A percentile compares a stretch with the other conserved stretches of the same genome.
These are phyloP conservation scores for rabbit (Oryctolagus cuniculus) DNA, from an alignment of 2,113 vertebrate species.

Conservation along the genomic window DNA sequence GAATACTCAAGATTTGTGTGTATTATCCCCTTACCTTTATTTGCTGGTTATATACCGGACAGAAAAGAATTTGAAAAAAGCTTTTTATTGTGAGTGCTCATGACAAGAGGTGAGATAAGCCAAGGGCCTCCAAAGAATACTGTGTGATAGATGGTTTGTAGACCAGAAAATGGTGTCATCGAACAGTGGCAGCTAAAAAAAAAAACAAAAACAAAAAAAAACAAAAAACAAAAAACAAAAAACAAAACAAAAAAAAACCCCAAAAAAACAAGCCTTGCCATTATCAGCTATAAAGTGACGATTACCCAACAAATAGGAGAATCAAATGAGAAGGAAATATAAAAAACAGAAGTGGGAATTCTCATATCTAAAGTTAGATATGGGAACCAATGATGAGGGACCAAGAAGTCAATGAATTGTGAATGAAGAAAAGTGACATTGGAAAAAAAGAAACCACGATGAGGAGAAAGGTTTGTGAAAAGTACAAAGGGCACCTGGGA, in stretches of 20 bases:
- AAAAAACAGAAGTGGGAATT: not conserved
- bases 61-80: constrained; percentile 50
- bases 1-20: constrained; percentile 36
- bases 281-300: not conserved
- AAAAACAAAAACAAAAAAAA: too few relatives aligned
- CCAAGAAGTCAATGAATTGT: not conserved
- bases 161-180: constrained; percentile 33
- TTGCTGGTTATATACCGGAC: constrained; percentile 43
- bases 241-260: too few relatives aligned
- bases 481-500: not conserved
- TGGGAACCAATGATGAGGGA: not conserved
- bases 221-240: not conserved
- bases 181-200: not conserved
- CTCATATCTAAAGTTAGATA: not conserved
- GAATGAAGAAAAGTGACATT: not conserved
- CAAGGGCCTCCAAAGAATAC: constrained; percentile 49
- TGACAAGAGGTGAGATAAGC: constrained; percentile 23
- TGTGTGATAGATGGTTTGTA: constrained; percentile 19
- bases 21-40: constrained; percentile 34
- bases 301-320: not conserved
- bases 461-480: not conserved
- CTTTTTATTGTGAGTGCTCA: constrained; percentile 36
- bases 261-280: not conserved
- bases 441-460: not conserved
- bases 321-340: not conserved